Evolutionary conservation across 30 jellyfish, hydroid and myxozoan species (phyloP).

Genomic region (Hydra vulgaris): DNA sequence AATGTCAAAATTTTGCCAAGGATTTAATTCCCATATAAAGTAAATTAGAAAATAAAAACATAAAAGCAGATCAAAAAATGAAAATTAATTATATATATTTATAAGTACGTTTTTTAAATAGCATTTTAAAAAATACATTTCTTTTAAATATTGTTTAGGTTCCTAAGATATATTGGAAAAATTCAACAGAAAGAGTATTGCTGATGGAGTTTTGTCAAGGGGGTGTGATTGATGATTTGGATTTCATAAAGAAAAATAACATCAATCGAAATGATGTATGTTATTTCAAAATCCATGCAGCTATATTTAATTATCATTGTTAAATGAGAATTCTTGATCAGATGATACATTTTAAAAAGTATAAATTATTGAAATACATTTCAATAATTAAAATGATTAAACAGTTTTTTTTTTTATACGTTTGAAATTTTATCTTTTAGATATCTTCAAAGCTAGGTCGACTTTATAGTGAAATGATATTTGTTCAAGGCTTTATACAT

Average conservation of each 20-base stretch:
- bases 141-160: no score
- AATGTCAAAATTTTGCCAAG: no score
- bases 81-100: no score
- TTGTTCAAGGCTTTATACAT: constrained; percentile 69
- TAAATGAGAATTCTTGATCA: no score
- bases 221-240: constrained; percentile 68
- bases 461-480: constrained; percentile 84
- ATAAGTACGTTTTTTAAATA: no score
- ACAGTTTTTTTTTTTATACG: background rate
- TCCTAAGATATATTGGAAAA: constrained; percentile 84
- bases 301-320: background rate
- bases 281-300: background rate
- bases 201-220: constrained; percentile 93
- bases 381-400: background rate
- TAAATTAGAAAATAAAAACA: no score
- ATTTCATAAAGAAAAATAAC: constrained; percentile 37
- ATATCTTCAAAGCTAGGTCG: constrained; percentile 73
- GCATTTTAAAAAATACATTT: no score
- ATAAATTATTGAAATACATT: no score
- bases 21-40: no score
- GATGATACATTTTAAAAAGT: background rate
- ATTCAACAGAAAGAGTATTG: constrained; percentile 62
- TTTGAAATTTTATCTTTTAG: constrained; percentile 22
- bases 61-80: no score
- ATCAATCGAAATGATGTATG: constrained; percentile 62